Conservation (phyloP, 2,797 vertebrate species). For the Acanthurus lineatus region DNA sequence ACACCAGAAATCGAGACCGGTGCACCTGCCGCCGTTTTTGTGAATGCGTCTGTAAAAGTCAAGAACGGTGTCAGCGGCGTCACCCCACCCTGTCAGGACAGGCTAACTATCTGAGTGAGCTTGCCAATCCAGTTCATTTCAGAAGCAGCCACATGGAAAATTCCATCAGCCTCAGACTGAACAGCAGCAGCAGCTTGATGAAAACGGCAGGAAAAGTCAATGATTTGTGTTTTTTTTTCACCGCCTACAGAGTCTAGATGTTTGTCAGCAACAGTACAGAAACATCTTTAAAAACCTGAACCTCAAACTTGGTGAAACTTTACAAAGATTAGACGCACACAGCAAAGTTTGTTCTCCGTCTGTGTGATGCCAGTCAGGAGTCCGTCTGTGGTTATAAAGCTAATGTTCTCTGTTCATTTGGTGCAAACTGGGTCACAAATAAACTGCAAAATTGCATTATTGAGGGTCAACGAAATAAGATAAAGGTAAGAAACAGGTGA, state of each 20-base stretch:
- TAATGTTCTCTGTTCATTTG: not conserved
- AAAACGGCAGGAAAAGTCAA: slow-evolving; percentile 1
- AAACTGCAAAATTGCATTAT: not conserved
- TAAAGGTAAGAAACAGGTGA: too few species aligned
- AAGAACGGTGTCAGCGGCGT: not conserved
- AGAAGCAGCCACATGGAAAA: slow-evolving; percentile 42
- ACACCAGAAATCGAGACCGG: not conserved
- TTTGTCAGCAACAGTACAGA: not conserved
- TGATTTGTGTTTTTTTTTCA: not conserved
- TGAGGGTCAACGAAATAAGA: not conserved
- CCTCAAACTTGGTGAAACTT: not conserved
- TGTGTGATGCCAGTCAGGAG: too few species aligned
- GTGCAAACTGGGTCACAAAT: not conserved
- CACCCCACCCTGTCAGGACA: slow-evolving; percentile 2
- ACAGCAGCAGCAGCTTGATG: not conserved
- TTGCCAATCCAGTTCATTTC: slow-evolving; percentile 50
- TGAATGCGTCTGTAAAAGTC: not conserved
- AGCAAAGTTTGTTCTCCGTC: too few species aligned
- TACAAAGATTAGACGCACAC: too few species aligned
- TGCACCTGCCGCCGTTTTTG: not conserved
- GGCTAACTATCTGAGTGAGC: slow-evolving; percentile 12
- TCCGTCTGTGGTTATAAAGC: not conserved
- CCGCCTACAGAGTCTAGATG: not conserved
- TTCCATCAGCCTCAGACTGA: slow-evolving; percentile 39
- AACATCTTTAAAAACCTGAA: not conserved